A percentile compares a stretch with the other conserved stretches of the same genome.
Conservation (phyloP, 2,797 vertebrate genomes). For the Cynopterus sphinx region DNA sequence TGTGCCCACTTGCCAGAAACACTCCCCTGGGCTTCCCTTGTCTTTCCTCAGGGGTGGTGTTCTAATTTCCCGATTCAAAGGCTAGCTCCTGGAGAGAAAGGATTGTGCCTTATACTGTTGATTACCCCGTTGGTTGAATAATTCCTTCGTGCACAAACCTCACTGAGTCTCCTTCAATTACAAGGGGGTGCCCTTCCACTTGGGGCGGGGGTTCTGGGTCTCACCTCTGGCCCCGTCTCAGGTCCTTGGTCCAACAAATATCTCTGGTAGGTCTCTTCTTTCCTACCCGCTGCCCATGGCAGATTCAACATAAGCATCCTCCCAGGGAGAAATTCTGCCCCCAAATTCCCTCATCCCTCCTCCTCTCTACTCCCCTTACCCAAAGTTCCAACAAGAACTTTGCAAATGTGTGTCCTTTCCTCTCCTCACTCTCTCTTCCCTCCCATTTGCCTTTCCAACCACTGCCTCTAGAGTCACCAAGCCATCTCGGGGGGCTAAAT, state of each 20-base stretch:
- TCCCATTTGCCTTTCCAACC: neutral
- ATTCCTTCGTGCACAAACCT: neutral
- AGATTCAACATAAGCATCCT: neutral
- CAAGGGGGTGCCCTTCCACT: neutral
- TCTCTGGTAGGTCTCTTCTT: too few relatives aligned
- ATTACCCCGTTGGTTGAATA: neutral
- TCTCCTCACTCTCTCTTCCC: neutral
- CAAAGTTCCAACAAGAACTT: neutral
- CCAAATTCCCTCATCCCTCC: neutral
- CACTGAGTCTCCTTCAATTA: accelerated
- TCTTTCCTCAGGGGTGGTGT: neutral
- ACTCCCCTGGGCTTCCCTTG: neutral
- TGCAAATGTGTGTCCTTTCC: neutral
- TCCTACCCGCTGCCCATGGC: neutral
- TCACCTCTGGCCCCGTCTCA: too few relatives aligned
- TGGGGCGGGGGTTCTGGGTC: neutral
- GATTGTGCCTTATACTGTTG: neutral
- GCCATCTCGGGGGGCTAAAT: neutral
- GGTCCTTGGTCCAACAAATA: neutral
- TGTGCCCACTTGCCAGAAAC: accelerated
- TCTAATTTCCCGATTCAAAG: neutral
- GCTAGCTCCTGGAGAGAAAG: neutral
- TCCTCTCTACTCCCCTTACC: neutral
- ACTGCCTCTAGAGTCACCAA: neutral
- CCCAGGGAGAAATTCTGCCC: neutral